Base-by-base conservation (phyloP, 2,113 vertebrate genomes). In the Sapayoa aenigma region DNA sequence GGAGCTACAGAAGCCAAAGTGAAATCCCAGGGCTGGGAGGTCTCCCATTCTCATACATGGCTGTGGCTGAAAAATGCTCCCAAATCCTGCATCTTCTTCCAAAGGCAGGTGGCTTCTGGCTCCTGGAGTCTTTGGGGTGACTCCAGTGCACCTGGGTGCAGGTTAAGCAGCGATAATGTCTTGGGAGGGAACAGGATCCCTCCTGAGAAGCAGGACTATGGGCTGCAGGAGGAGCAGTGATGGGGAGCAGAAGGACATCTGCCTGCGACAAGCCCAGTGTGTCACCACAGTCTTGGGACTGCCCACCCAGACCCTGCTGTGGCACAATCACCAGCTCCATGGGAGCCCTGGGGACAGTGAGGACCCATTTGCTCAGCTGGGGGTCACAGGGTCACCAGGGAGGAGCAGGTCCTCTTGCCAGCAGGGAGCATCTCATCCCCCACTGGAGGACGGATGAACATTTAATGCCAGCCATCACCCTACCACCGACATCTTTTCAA, bases 91-190 rank as follows among this genome's bases (percentile, higher is more conserved):
- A 47, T 23, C n/a, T 16, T 10, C 8, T 42, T 16, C 18, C n/a
- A 18, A 24, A 20, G 50, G 50, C 75, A 7, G 6, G 24, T 11
- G 19, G 50, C 31, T 72, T 39, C 27, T n/a, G 66, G 28, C 46
- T 83, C n/a, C 35, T n/a, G 65, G 35, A 55, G 41, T 28, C 19
- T 82, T 50, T 82, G 24, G 7, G 52, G 53, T 78, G 72, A 86
- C 23, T 24, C 41, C 69, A 62, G 35, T 42, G 27, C 1, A 0
- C 10, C 27, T 4, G 1, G 10, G n/a, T 46, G 24, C 15, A 35
- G 24, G 25, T 59, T 47, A 53, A 60, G 41, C 6, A 3, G 41
- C 35, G 53, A n/a, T 47, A 85, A 7, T 0, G 0, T 24, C 71
- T 27, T 3, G 2, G 35, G 60, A 37, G 23, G 20, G 10, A 47